These are phyloP conservation scores for Eclectus roratus DNA, from an alignment of 2,113 vertebrate species.

Conservation along the genomic window DNA sequence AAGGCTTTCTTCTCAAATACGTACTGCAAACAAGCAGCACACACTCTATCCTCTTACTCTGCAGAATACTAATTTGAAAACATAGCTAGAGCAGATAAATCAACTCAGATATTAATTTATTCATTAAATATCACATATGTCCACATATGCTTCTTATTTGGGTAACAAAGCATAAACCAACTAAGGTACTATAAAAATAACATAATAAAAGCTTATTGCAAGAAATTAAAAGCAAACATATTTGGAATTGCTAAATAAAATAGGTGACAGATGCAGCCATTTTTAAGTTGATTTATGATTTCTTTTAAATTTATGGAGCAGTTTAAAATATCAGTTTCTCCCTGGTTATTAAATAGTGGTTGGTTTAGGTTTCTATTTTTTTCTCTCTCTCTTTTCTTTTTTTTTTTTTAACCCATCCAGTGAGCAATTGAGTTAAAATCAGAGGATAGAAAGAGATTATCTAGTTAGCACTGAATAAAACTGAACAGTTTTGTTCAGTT, in stretches of 20 bases:
- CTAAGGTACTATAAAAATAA: background rate
- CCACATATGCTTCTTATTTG: background rate
- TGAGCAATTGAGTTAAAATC: background rate
- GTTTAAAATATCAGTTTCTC: background rate
- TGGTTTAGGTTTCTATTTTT: background rate
- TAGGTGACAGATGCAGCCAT: background rate
- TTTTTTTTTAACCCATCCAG: background rate
- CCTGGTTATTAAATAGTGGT: background rate
- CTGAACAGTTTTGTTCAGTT: background rate
- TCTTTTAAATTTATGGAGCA: background rate
- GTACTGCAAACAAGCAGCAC: slow-evolving; percentile 24
- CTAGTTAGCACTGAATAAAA: background rate
- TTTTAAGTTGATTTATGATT: background rate
- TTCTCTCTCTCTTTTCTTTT: background rate
- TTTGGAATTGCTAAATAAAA: background rate
- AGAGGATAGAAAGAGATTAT: background rate
- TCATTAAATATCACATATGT: slow-evolving; percentile 20
- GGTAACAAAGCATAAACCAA: background rate
- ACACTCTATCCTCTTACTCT: background rate
- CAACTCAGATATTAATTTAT: slow-evolving; percentile 51
- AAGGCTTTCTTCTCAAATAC: slow-evolving; percentile 11
- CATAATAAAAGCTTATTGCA: background rate
- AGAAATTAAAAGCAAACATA: background rate
- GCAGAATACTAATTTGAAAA: slow-evolving; percentile 38
- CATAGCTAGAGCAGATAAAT: slow-evolving; percentile 45